These are phyloP conservation scores for Chesias legatella DNA, from an alignment of 2,888 invertebrate species.

Conservation along the genomic window DNA sequence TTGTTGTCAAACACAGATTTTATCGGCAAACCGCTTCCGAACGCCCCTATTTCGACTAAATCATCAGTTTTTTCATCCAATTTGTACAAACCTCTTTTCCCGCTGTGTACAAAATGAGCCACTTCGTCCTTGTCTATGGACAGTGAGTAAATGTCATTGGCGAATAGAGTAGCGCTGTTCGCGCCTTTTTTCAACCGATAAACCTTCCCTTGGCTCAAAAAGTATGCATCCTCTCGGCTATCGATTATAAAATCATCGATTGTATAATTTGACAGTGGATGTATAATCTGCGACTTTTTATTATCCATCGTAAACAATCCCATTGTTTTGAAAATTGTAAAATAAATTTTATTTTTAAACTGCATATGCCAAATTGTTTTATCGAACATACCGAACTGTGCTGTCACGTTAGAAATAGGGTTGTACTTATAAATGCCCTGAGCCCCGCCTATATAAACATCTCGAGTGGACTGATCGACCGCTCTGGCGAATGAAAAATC, in stretches of 20 bases:
- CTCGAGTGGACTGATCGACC: slow-evolving; percentile 48
- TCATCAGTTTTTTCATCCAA: slow-evolving; percentile 42
- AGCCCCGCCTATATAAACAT: slow-evolving; percentile 52
- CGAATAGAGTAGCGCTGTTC: slow-evolving; percentile 40
- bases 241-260: slow-evolving; percentile 63
- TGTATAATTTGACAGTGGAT: slow-evolving; percentile 41
- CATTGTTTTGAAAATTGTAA: slow-evolving; percentile 43
- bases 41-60: slow-evolving; percentile 49
- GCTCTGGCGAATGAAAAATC: slow-evolving; percentile 56
- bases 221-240: slow-evolving; percentile 51
- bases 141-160: slow-evolving; percentile 48
- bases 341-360: slow-evolving; percentile 50
- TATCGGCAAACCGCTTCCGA: slow-evolving; percentile 43
- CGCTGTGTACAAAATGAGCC: slow-evolving; percentile 52
- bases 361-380: slow-evolving; percentile 62
- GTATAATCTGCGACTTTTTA: slow-evolving; percentile 38
- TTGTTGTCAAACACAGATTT: slow-evolving; percentile 53
- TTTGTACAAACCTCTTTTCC: slow-evolving; percentile 50
- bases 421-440: slow-evolving; percentile 52
- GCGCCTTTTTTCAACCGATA: slow-evolving; percentile 48
- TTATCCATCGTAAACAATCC: slow-evolving; percentile 46
- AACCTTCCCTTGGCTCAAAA: slow-evolving; percentile 46
- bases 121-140: slow-evolving; percentile 48
- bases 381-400: slow-evolving; percentile 40
- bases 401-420: slow-evolving; percentile 37